Base-by-base conservation (phyloP, 2,113 vertebrate species). In the Leptocoma aspasia region DNA sequence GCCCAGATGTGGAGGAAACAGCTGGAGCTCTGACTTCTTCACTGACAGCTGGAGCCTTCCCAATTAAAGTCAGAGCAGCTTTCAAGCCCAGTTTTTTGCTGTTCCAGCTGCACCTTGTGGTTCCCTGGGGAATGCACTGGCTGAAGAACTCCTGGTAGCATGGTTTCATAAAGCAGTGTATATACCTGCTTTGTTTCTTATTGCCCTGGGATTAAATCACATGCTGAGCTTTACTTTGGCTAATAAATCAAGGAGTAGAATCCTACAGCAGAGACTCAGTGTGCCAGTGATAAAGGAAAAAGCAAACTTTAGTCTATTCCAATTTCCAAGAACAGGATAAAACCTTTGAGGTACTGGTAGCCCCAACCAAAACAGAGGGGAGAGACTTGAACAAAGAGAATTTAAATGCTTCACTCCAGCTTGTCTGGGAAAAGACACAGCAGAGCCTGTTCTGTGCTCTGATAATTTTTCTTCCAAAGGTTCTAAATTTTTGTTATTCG, bases 1-100 rank as follows among this genome's bases (percentile, higher is more conserved):
- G 30, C 61, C 92, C 88, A 95, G 76, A 90, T 83, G 93, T 64
- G 80, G 65, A 95, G 95, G 90, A 93, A 96, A 89, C 88, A 92
- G 93, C 90, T 94, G 93, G 82, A 93, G 72, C 61, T 90, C 72
- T 3, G 8, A 78, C 73, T 88, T 89, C 92, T 90, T 79, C 80
- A 24, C 65, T 6, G 82, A 63, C 87, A 91, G 87, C 63, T 94
- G 90, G 94, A 96, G 85, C 56, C 49, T 81, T 82, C 95, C 82
- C 96, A 83, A n/a, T 70, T 82, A 91, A 94, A 94, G 80, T 44
- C 86, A 89, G 53, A 0, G 1, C 45, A 90, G 92, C 72, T 89
- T 89, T 88, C 13, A 0, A 83, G 71, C 83, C 68, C 80, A 73
- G 65, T 18, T 35, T 75, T 59, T 22, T 83, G 69, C 92, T 49